phyloP scores from a whole-genome alignment of 2,797 vertebrate genomes.

The Falco rusticolus region DNA sequence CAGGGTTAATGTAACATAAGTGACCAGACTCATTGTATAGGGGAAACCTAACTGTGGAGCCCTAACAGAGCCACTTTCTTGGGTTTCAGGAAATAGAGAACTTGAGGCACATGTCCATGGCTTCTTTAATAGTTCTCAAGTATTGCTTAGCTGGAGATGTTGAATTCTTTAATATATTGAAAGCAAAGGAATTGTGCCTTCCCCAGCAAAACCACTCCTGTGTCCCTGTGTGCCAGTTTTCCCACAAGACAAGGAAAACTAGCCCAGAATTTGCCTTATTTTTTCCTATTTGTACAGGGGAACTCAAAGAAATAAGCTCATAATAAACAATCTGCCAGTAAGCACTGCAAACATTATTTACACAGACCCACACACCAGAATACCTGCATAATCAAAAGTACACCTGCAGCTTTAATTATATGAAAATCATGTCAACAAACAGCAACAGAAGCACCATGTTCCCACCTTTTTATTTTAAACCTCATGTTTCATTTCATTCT shows the following conservation, averaged over 20 bases:
- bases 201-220: not conserved
- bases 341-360: slow-evolving; percentile 11
- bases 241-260: not conserved
- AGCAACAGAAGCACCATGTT: not conserved
- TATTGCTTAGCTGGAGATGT: not conserved
- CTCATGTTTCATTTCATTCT: not conserved
- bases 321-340: slow-evolving; percentile 43
- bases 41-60: not conserved
- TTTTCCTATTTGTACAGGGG: slow-evolving; percentile 30
- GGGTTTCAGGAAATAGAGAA: not conserved
- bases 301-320: slow-evolving; percentile 62
- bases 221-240: not conserved
- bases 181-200: not conserved
- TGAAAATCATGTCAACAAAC: not conserved
- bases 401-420: slow-evolving; percentile 51
- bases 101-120: not conserved
- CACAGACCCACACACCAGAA: slow-evolving; percentile 1
- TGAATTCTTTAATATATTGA: not conserved
- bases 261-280: slow-evolving; percentile 21
- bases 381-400: slow-evolving; percentile 35
- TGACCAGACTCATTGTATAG: not conserved
- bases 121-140: not conserved
- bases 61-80: not conserved
- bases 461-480: slow-evolving; percentile 17
- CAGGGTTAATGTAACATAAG: not conserved